Base-by-base conservation (phyloP, 2,113 vertebrate genomes). In the Otocyon megalotis region DNA sequence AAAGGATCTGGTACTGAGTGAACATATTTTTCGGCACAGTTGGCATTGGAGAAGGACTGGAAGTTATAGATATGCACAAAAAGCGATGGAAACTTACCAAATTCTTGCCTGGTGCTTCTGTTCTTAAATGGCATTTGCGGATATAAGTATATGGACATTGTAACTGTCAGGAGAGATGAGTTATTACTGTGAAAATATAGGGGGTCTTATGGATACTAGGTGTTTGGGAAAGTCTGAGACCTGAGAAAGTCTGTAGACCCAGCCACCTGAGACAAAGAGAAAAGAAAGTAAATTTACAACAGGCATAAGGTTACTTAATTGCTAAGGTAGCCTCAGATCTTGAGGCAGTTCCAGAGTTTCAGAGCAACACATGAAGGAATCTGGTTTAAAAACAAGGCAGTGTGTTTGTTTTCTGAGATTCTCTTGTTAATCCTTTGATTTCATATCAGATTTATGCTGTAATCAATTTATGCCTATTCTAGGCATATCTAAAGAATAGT, bases 401-500 rank as follows among this genome's bases (percentile, higher is more conserved):
- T 12, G 2, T 87, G 2, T 87, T 91, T 87, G 76, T 58, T 93
- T 62, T 94, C 86, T 79, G 60, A 24, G 7, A 22, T 43, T 96
- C 50, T 95, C 19, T 71, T 79, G 30, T 69, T 96, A 72, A 53
- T 86, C 83, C 43, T 94, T 88, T 84, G 48, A 22, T 5, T 85
- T 67, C 17, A 12, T 63, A 24, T 65, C 32, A 90, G 58, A 58
- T 91, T 84, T 94, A 22, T 80, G 19, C 72, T 80, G 5, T 79
- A 71, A 79, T 87, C 65, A 67, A 0, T 28, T 28, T 90, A 54
- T 94, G 16, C 62, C 24, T 67, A 13, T 82, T 87, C 1, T 60
- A 77, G 62, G 50, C 24, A 16, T 67, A 24, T 72, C 20, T 83
- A 54, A 77, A 93, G 56, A 90, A 43, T 72, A 6, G 11, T 28